Evolutionary conservation across 2,888 invertebrate genomes (phyloP).

Genomic region (Neria commutata): DNA sequence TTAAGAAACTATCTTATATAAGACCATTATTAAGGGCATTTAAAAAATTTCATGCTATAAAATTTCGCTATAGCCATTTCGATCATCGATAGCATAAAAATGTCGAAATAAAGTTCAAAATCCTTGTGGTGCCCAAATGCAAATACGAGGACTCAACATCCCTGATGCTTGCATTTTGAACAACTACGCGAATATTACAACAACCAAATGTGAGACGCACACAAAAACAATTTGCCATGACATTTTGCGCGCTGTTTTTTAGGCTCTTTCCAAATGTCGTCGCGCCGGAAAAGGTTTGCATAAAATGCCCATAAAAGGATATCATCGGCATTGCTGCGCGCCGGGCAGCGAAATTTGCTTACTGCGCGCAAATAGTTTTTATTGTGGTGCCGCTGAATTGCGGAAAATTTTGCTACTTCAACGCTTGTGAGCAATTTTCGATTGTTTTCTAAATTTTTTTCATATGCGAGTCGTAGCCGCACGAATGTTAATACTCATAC

Average conservation of each 20-base stretch:
- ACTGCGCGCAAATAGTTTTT: background rate
- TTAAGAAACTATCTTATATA: no score
- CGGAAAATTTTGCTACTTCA: no score
- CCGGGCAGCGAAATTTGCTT: conserved; percentile 1
- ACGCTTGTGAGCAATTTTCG: no score
- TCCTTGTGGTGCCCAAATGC: background rate
- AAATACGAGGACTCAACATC: background rate
- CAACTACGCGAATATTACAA: conserved; percentile 28
- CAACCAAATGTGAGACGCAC: conserved; percentile 1
- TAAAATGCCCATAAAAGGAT: conserved; percentile 54
- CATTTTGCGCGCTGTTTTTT: background rate
- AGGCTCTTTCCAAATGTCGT: conserved; percentile 9
- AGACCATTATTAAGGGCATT: no score
- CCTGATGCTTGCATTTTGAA: background rate
- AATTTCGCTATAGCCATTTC: no score
- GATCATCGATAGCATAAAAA: no score
- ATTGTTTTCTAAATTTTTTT: no score
- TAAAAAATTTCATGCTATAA: no score
- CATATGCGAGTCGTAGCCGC: no score
- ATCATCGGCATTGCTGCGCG: conserved; percentile 29
- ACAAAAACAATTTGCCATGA: conserved; percentile 1
- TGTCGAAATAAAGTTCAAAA: no score
- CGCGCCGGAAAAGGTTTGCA: conserved; percentile 46
- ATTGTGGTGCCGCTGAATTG: background rate
- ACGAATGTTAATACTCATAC: no score